Conservation (phyloP, 53 echinoderm and acorn worm genomes). For the Luidia sarsii region DNA sequence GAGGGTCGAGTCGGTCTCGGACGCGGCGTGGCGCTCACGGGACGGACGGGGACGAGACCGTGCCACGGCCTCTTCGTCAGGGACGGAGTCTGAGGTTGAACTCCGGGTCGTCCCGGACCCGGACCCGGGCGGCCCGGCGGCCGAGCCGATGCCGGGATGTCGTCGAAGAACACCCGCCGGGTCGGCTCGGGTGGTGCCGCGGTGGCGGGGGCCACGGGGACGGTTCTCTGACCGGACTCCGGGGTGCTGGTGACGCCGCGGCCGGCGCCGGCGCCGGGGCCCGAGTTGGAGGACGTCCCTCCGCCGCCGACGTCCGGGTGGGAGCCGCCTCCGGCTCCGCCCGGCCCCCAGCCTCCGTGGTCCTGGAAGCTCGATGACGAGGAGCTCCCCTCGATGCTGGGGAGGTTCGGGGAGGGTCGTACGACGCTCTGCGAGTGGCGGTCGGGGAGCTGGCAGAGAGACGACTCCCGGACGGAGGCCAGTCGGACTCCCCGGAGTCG, state of each 20-base stretch:
- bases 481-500: slow-evolving; percentile 17
- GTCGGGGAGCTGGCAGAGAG: not conserved
- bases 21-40: slow-evolving; percentile 2
- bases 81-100: not conserved
- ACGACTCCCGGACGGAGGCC: not conserved
- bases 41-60: not conserved
- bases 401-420: too few species aligned
- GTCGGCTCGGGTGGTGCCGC: not conserved
- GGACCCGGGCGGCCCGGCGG: too few species aligned
- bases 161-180: slow-evolving; percentile 10
- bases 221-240: not conserved
- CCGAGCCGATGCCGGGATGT: not conserved
- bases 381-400: not conserved
- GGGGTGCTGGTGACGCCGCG: too few species aligned
- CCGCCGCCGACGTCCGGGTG: too few species aligned
- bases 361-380: too few species aligned
- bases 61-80: not conserved
- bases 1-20: not conserved
- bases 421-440: not conserved
- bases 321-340: too few species aligned
- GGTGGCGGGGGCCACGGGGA: too few species aligned
- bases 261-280: too few species aligned
- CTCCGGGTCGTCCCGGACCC: not conserved
- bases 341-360: too few species aligned
- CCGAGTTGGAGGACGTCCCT: too few species aligned